These are phyloP conservation scores for Drosophila atripex DNA, from an alignment of 2,888 invertebrate genomes.

Conservation along the genomic window DNA sequence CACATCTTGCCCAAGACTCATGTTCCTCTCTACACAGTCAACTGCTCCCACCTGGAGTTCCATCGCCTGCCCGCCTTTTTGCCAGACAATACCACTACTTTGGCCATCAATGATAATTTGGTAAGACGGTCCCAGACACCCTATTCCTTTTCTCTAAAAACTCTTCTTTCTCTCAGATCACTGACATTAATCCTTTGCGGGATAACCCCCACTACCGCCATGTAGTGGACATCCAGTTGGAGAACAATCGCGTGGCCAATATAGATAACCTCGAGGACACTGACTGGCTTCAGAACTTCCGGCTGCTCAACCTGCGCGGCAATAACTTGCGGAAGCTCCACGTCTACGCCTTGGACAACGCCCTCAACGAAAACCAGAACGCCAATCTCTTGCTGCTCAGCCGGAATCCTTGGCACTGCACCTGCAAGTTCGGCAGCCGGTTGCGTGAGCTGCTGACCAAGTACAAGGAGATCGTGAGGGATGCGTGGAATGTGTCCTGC, in stretches of 20 bases:
- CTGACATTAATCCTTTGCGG: slow-evolving; percentile 87
- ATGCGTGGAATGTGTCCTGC: slow-evolving; percentile 89
- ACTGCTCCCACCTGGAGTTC: slow-evolving; percentile 81
- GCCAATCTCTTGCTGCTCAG: slow-evolving; percentile 89
- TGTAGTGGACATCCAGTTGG: slow-evolving; percentile 90
- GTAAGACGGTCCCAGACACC: slow-evolving; percentile 50
- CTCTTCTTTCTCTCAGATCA: slow-evolving; percentile 85
- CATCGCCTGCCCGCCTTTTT: slow-evolving; percentile 79
- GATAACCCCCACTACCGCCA: slow-evolving; percentile 88
- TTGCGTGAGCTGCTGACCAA: slow-evolving; percentile 89
- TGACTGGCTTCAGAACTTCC: slow-evolving; percentile 90
- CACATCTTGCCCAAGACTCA: slow-evolving; percentile 80
- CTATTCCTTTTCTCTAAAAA: not conserved
- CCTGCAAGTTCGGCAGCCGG: slow-evolving; percentile 91
- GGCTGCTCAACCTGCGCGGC: slow-evolving; percentile 90
- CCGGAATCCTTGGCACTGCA: slow-evolving; percentile 92
- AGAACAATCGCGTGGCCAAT: slow-evolving; percentile 89
- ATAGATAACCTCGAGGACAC: slow-evolving; percentile 90
- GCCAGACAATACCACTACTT: slow-evolving; percentile 82
- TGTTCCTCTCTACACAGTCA: slow-evolving; percentile 82
- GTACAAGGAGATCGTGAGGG: slow-evolving; percentile 88
- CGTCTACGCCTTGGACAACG: slow-evolving; percentile 91
- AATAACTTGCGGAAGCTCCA: slow-evolving; percentile 91
- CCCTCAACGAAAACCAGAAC: slow-evolving; percentile 89
- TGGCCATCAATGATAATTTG: slow-evolving; percentile 81